These are phyloP conservation scores for Falco cherrug DNA, from an alignment of 2,797 vertebrate genomes.

Conservation along the genomic window DNA sequence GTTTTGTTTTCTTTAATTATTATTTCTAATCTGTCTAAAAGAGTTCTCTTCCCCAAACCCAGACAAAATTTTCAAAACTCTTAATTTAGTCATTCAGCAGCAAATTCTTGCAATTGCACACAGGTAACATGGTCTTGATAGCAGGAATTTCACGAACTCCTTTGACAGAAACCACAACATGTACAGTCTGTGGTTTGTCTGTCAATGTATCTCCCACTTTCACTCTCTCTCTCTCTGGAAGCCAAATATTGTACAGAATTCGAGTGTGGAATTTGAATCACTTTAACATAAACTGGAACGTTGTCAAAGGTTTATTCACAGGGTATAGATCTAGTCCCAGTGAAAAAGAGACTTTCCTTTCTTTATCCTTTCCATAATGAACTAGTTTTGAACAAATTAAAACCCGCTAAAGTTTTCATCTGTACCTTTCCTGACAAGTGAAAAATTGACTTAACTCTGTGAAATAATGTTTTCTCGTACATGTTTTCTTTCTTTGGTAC, in stretches of 20 bases:
- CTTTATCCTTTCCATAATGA: background rate
- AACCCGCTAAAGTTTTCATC: background rate
- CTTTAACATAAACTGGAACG: background rate
- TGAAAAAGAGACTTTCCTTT: background rate
- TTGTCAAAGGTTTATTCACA: background rate
- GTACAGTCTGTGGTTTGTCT: background rate
- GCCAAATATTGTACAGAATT: background rate
- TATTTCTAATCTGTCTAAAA: background rate
- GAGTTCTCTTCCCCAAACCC: background rate
- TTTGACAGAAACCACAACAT: background rate
- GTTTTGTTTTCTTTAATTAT: background rate
- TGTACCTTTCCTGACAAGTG: background rate
- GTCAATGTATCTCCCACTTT: background rate
- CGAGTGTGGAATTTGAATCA: background rate
- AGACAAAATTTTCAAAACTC: background rate
- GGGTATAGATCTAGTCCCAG: background rate
- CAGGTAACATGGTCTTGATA: background rate
- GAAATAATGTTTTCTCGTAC: slow-evolving; percentile 19
- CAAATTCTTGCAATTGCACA: background rate
- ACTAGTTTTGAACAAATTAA: background rate
- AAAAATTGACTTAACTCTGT: background rate
- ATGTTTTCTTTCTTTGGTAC: slow-evolving; percentile 26
- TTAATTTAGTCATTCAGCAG: background rate
- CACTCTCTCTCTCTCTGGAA: background rate
- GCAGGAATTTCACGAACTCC: background rate